Conservation (phyloP, 2,113 vertebrate species). For the Taxidea taxus region DNA sequence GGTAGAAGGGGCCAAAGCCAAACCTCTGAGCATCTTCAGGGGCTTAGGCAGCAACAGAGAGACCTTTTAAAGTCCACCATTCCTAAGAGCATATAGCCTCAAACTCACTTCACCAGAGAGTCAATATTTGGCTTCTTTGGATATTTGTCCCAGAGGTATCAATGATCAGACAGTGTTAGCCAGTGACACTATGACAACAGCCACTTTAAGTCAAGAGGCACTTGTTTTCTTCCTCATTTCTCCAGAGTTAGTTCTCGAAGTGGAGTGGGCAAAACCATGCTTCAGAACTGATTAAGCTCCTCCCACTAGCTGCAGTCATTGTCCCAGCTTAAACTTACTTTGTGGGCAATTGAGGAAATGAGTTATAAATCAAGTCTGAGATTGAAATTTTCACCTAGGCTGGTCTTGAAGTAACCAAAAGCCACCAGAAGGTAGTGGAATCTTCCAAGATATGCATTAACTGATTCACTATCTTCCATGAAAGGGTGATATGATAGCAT, state of each 20-base stretch:
- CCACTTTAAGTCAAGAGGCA: background rate
- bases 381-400: background rate
- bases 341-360: background rate
- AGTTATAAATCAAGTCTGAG: background rate
- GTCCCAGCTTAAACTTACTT: background rate
- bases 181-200: background rate
- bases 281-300: background rate
- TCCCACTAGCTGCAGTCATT: background rate
- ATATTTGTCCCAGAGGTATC: background rate
- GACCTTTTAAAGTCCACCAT: background rate
- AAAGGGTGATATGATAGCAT: background rate
- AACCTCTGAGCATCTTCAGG: background rate
- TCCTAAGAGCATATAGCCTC: background rate
- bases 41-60: background rate
- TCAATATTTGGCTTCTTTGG: background rate
- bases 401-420: background rate
- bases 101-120: background rate
- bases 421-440: background rate
- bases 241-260: background rate
- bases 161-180: background rate
- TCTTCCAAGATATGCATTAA: conserved; percentile 14
- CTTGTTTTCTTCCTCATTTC: background rate
- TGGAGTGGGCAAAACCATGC: background rate
- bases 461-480: background rate
- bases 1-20: background rate